Evolutionary conservation across 1,140 invertebrate genomes (phyloP), one percentile per base, ranked within the genome.

Genomic region (Megalopta genalis): DNA sequence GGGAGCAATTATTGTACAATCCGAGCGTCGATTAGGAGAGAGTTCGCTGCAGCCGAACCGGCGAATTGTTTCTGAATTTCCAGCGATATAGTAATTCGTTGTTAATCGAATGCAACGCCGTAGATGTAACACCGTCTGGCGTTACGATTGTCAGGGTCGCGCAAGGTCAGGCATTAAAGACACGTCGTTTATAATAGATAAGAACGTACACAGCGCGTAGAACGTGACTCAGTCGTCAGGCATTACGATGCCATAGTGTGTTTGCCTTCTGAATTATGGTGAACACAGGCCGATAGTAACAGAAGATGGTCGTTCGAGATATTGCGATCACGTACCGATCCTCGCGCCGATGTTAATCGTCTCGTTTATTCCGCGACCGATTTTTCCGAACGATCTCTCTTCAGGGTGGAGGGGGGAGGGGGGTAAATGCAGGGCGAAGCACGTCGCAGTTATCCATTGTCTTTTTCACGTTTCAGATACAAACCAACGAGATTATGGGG

Each of bases 401-500:
- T n/a, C n/a, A n/a, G n/a, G n/a, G n/a, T n/a, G n/a, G n/a, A n/a
- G n/a, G n/a, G n/a, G n/a, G n/a, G n/a, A n/a, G n/a, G n/a, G n/a
- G n/a, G n/a, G n/a, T n/a, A n/a, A n/a, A 42, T 42, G 39, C 6
- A 9, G 7, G 9, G 39, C 1, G 7, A 42, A 42, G 39, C 0
- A 46, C 10, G 10, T 46, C 0, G 10, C 7, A 54, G 3, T 21
- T 18, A 18, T 18, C 14, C 16, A 49, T 65, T 16, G 49, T 46
- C 18, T 5, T 77, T 71, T 37, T 0, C 42, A 25, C 83, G 76
- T 94, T 95, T 60, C 92, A 99, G 98, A 60, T 99, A 98, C 91
- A 94, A 96, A 82, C 97, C 98, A 63, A 97, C 97, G n/a, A 93
- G 96, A 78, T 89, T 99, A 86, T 99, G 98, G 98, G 98, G 98